Evolutionary conservation across 2,113 vertebrate genomes (phyloP).

Genomic region (Geococcyx californianus): DNA sequence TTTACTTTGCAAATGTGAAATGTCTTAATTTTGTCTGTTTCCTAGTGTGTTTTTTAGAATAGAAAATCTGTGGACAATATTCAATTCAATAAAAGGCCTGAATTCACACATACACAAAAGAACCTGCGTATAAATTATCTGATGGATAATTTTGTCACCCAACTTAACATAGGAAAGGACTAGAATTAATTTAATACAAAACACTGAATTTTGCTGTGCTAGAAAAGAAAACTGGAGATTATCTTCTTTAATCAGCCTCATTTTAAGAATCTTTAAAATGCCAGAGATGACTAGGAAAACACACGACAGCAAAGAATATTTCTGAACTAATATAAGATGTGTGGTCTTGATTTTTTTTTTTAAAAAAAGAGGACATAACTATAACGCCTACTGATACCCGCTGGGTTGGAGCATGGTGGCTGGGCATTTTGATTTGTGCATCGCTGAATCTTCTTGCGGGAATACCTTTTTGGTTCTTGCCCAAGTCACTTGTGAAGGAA

Average conservation of each 20-base stretch:
- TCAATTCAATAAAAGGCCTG: neutral
- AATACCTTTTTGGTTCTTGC: slow-evolving; percentile 79
- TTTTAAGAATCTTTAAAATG: neutral
- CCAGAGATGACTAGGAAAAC: neutral
- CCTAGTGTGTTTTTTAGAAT: neutral
- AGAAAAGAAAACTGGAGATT: neutral
- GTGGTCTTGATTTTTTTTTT: fast-evolving
- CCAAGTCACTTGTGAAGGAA: slow-evolving; percentile 74
- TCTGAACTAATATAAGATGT: neutral
- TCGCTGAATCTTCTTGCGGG: slow-evolving; percentile 64
- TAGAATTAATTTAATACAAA: neutral
- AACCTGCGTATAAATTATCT: neutral
- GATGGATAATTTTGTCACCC: neutral
- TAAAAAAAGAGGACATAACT: slow-evolving; percentile 64
- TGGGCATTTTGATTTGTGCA: slow-evolving; percentile 77
- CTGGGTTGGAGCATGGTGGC: slow-evolving; percentile 84
- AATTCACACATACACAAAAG: neutral
- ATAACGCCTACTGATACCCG: slow-evolving; percentile 72
- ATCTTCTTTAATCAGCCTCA: neutral
- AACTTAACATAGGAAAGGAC: neutral
- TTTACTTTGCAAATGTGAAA: neutral
- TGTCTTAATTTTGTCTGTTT: neutral
- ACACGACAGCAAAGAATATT: neutral
- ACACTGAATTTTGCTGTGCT: neutral
- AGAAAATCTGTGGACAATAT: neutral